phyloP scores from a whole-genome alignment of 2,113 vertebrate species.

The Oryzias melastigma region DNA sequence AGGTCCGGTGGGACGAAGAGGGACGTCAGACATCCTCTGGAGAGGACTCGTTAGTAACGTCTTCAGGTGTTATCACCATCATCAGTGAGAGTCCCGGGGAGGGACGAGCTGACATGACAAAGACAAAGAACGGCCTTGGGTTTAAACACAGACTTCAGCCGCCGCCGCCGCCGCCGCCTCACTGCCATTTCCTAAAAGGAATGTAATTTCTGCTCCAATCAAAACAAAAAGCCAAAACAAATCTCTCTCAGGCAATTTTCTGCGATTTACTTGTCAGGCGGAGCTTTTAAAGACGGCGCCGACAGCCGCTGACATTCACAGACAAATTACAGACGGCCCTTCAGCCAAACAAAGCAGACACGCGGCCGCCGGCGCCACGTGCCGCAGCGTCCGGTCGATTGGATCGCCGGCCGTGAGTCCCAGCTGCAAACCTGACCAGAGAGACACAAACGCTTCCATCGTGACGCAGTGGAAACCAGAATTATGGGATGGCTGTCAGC shows the following conservation, averaged over 20 bases:
- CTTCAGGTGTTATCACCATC: conserved; percentile 14
- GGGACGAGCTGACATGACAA: conserved; percentile 33
- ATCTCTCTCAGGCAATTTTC: conserved; percentile 68
- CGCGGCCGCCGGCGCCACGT: not conserved
- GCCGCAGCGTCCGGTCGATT: not conserved
- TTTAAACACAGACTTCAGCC: conserved; percentile 24
- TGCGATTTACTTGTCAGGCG: conserved; percentile 74
- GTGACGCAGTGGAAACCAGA: not conserved
- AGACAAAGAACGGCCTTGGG: conserved; percentile 43
- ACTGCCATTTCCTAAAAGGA: conserved; percentile 66
- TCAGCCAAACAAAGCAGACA: conserved; percentile 23
- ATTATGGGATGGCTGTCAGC: no score
- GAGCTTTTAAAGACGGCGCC: conserved; percentile 67
- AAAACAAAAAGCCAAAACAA: conserved; percentile 73
- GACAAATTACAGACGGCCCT: conserved; percentile 53
- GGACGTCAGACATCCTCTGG: conserved; percentile 1
- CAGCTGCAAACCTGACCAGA: not conserved
- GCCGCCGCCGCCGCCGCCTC: conserved; percentile 49
- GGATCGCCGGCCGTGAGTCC: not conserved
- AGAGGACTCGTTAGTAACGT: conserved; percentile 11
- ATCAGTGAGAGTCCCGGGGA: not conserved
- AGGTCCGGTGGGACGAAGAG: not conserved
- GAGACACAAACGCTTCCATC: not conserved
- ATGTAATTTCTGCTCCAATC: conserved; percentile 63
- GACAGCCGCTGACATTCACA: conserved; percentile 60